Evolutionary conservation across 1,140 invertebrate species (phyloP).

Genomic region (Drosophila lowei): DNA sequence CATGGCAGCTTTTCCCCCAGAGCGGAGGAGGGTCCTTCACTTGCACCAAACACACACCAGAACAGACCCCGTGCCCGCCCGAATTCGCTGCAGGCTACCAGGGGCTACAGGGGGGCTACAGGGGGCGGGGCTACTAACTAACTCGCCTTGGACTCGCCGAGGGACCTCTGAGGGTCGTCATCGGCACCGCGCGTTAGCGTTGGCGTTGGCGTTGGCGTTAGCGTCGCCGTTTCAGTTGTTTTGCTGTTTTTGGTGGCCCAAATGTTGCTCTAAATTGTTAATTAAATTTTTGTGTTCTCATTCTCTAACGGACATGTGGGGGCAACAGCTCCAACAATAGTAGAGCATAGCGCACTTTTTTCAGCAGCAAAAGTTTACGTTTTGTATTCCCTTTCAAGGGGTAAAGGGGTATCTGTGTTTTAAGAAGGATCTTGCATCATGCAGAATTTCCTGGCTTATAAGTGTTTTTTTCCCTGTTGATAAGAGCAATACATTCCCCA

Average conservation of each 20-base stretch:
- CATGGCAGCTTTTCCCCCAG: slow-evolving; percentile 33
- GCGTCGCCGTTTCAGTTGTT: slow-evolving; percentile 5
- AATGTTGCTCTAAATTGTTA: slow-evolving; percentile 73
- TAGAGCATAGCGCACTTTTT: neutral
- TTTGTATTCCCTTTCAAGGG: neutral
- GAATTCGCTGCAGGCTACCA: neutral
- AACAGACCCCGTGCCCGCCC: neutral
- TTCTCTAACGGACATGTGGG: slow-evolving; percentile 53
- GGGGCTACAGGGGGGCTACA: too few species aligned
- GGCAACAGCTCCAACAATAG: slow-evolving; percentile 18
- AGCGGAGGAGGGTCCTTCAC: slow-evolving; percentile 19
- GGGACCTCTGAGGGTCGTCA: slow-evolving; percentile 4
- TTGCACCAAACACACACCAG: neutral
- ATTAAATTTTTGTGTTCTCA: slow-evolving; percentile 68
- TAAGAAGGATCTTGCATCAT: neutral
- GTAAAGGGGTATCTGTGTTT: neutral
- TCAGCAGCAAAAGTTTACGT: slow-evolving; percentile 38
- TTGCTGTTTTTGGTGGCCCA: slow-evolving; percentile 35
- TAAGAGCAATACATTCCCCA: neutral
- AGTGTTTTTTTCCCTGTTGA: too few species aligned
- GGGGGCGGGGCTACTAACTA: slow-evolving; percentile 5
- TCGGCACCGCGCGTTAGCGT: slow-evolving; percentile 1
- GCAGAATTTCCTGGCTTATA: too few species aligned
- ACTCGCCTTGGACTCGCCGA: neutral
- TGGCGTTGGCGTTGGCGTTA: slow-evolving; percentile 1